A percentile compares a stretch with the other conserved stretches of the same genome.
Conservation (phyloP, 2,113 vertebrate genomes). For the Hepsetus odoe region DNA sequence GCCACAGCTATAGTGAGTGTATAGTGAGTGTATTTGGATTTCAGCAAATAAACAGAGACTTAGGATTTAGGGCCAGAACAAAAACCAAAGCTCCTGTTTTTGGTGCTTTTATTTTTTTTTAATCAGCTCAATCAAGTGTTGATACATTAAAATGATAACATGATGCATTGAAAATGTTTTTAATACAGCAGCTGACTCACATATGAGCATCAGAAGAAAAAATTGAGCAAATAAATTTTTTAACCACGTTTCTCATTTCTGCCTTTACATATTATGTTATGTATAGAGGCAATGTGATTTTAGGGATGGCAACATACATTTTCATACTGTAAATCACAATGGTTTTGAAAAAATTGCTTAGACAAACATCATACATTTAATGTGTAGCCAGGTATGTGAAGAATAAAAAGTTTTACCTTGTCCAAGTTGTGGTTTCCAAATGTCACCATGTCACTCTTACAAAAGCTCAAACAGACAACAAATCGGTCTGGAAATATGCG, state of each 20-base stretch:
- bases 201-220: too few species aligned
- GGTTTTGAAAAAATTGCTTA: too few species aligned
- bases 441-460: conserved; percentile 70
- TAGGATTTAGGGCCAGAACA: not conserved
- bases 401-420: conserved; percentile 78
- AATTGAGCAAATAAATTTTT: too few species aligned
- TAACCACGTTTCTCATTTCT: too few species aligned
- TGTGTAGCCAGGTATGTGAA: not conserved
- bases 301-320: too few species aligned
- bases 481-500: conserved; percentile 89
- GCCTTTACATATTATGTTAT: too few species aligned
- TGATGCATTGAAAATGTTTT: too few species aligned
- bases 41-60: not conserved
- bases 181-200: too few species aligned
- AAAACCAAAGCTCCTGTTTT: not conserved
- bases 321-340: too few species aligned
- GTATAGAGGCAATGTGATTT: too few species aligned
- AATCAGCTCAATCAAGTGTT: not conserved
- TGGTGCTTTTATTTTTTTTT: not conserved
- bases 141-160: too few species aligned
- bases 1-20: not conserved
- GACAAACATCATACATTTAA: not conserved
- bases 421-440: conserved; percentile 69
- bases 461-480: conserved; percentile 85
- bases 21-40: conserved; percentile 2